A percentile compares a stretch with the other conserved stretches of the same genome.
These are phyloP conservation scores for Hymenochirus boettgeri DNA, from an alignment of 2,113 vertebrate species.

Conservation along the genomic window DNA sequence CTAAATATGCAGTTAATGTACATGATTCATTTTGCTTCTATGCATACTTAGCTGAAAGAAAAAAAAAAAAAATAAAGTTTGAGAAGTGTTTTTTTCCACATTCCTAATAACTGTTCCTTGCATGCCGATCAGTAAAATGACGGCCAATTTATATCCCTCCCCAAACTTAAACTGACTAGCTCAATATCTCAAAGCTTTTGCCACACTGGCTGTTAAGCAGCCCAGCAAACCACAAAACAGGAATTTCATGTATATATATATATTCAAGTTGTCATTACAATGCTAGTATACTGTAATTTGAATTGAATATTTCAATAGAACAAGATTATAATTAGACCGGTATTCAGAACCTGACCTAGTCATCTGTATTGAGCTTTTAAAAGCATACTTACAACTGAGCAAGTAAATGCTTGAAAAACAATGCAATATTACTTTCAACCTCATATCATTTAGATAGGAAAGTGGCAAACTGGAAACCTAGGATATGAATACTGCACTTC, in stretches of 20 bases:
- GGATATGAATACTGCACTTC: constrained; percentile 66
- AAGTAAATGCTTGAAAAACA: constrained; percentile 57
- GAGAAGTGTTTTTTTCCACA: constrained; percentile 48
- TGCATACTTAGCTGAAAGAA: too few relatives aligned
- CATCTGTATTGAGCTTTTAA: constrained; percentile 50
- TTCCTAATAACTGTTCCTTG: constrained; percentile 54
- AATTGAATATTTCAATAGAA: constrained; percentile 52
- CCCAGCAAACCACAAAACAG: constrained; percentile 56
- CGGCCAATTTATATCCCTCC: constrained; percentile 12
- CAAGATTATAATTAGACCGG: constrained; percentile 49
- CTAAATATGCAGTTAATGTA: constrained; percentile 52
- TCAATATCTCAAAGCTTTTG: constrained; percentile 53
- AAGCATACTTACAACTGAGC: constrained; percentile 55
- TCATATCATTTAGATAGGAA: constrained; percentile 53
- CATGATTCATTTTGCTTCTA: too few relatives aligned
- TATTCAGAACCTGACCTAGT: constrained; percentile 60
- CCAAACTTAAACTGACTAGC: constrained; percentile 54
- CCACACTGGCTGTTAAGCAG: constrained; percentile 50
- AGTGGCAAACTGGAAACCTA: constrained; percentile 75
- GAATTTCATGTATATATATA: constrained; percentile 50
- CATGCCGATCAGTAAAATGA: constrained; percentile 39
- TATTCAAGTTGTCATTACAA: constrained; percentile 50
- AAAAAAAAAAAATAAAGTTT: too few relatives aligned
- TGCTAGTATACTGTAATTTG: constrained; percentile 52
- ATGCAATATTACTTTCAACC: constrained; percentile 60